Evolutionary conservation across 2,113 vertebrate genomes (phyloP).

Genomic region (Hypanus sabinus): DNA sequence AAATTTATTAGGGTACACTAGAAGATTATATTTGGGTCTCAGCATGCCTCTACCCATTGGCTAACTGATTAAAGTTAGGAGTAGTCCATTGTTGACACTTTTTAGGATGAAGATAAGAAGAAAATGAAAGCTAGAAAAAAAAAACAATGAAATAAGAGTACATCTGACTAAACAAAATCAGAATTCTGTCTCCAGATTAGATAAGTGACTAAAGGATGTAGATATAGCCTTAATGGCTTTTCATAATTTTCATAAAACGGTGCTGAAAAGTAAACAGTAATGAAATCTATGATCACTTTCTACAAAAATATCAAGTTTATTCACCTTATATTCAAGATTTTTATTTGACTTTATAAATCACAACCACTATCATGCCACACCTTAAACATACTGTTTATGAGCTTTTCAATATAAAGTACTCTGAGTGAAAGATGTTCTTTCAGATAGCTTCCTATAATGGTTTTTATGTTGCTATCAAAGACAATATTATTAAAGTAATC

Average conservation of each 20-base stretch:
- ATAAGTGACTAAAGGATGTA: background rate
- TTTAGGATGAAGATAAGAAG: background rate
- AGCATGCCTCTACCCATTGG: background rate
- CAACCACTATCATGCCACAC: background rate
- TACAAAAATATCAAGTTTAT: background rate
- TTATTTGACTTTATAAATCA: background rate
- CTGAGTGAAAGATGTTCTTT: background rate
- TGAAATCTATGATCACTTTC: background rate
- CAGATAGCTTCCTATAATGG: background rate
- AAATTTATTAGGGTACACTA: background rate
- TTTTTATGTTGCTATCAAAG: background rate
- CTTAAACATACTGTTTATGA: background rate
- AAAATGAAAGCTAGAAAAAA: background rate
- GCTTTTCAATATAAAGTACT: background rate
- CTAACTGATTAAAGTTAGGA: background rate
- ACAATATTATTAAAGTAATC: background rate
- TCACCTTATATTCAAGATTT: background rate
- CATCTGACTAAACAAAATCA: background rate
- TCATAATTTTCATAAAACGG: background rate
- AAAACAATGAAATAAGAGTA: background rate
- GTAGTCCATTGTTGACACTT: background rate
- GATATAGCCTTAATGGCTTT: background rate
- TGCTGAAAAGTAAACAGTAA: background rate
- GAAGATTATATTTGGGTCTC: background rate
- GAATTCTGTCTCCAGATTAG: background rate